Evolutionary conservation across 2,888 invertebrate species (phyloP), one percentile per base, ranked within the genome.

Genomic region (Drosophila algonquin): DNA sequence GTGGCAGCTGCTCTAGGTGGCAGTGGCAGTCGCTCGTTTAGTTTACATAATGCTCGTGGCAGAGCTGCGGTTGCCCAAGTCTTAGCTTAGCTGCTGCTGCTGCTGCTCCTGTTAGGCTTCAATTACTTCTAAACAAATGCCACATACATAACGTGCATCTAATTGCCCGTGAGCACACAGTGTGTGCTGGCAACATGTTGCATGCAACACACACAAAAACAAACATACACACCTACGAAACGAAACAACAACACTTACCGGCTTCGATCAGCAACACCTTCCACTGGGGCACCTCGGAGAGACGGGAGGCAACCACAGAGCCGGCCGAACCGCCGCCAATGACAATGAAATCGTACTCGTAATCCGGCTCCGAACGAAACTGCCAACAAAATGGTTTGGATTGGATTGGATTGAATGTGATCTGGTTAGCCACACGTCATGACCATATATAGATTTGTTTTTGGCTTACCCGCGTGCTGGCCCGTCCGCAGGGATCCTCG

Each of bases 401-500:
- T 1, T 16, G 16, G 8, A 40, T 14, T 47, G 18, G 16, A 60
- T 1, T 16, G n/a, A 52, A 51, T 44, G 40, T 16, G 0, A 27
- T 64, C 56, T 6, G 18, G 21, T 16, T 12, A 14, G n/a, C 10
- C n/a, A 46, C 24, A 18, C 1, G 7, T 12, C 47, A 10, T 16
- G 40, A 27, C 14, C 9, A 10, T 14, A 18, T 40, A n/a, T 0
- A 14, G 40, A 5, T 12, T 9, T 21, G 0, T 3, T 40, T 12
- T 24, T 27, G 32, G 75, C 90, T 87, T 82, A 92, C 91, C 86
- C 91, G 77, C 85, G 94, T 93, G 92, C 94, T 93, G 45, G 96
- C 95, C 60, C 97, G 93, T 14, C 96, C 96, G 88, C 97, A 97
- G 1, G 97, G 97, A 92, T 97, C 97, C 87, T 97, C 97, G 77